These are phyloP conservation scores for Sternarchorhynchus goeldii DNA, from an alignment of 2,797 vertebrate genomes.

Conservation along the genomic window DNA sequence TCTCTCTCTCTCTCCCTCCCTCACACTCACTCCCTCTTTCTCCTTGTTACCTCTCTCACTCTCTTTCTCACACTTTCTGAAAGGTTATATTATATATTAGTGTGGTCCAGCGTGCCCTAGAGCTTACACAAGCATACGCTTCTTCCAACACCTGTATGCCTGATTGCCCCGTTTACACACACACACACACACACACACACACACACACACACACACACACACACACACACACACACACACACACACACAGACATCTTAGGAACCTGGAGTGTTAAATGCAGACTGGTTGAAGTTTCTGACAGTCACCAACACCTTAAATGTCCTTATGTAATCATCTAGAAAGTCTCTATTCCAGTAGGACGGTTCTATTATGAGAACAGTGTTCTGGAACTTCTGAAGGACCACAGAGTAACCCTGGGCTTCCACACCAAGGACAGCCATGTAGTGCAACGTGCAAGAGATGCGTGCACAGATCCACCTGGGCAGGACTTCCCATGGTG, in stretches of 20 bases:
- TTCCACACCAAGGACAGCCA: no score
- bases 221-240: constrained; percentile 16
- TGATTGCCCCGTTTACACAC: constrained; percentile 1
- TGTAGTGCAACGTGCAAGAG: no score
- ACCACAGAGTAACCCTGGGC: no score
- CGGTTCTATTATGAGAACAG: no score
- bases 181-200: not conserved
- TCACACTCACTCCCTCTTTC: not conserved
- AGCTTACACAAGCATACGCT: constrained; percentile 17
- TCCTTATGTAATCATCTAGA: not conserved
- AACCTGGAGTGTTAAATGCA: not conserved
- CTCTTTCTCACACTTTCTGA: not conserved
- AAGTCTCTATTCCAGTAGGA: no score
- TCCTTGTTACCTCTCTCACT: not conserved
- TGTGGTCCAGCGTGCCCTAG: not conserved
- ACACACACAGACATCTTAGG: not conserved
- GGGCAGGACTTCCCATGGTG: no score
- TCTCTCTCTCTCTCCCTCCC: not conserved
- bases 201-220: not conserved
- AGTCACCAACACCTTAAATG: not conserved
- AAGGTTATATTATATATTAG: not conserved
- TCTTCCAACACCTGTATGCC: constrained; percentile 16
- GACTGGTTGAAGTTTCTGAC: not conserved
- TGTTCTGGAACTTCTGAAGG: no score
- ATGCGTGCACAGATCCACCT: no score